Evolutionary conservation across 1,140 invertebrate genomes (phyloP).

Genomic region (Solenopsis invicta): DNA sequence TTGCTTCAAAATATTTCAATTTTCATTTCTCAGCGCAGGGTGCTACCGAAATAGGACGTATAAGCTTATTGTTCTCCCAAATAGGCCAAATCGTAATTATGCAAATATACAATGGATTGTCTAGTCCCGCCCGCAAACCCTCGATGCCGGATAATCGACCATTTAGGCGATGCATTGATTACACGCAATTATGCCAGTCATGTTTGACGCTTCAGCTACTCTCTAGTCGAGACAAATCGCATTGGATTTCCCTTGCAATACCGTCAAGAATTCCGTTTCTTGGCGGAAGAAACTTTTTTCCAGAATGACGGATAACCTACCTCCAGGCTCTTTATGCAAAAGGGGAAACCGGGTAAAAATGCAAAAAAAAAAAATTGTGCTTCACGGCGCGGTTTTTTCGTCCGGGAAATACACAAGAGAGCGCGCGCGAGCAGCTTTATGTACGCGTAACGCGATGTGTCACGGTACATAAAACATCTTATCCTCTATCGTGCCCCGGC

Average conservation of each 20-base stretch:
- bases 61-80: not conserved
- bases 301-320: not conserved
- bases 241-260: constrained; percentile 16
- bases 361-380: constrained; percentile 20
- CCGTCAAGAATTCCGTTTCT: not conserved
- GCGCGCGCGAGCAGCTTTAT: not conserved
- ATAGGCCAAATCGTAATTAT: constrained; percentile 33
- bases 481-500: not conserved
- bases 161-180: constrained; percentile 36
- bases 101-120: constrained; percentile 39
- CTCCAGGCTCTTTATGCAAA: constrained; percentile 31
- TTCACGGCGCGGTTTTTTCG: not conserved
- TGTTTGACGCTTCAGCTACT: constrained; percentile 5
- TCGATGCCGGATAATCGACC: constrained; percentile 27
- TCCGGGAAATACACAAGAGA: constrained; percentile 7
- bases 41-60: not conserved
- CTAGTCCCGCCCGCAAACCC: not conserved
- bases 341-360: not conserved
- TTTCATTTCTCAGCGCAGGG: too few species aligned
- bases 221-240: not conserved
- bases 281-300: not conserved
- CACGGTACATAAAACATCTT: constrained; percentile 46
- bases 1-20: too few species aligned
- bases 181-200: constrained; percentile 44
- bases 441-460: not conserved